Conservation (phyloP, 2,113 vertebrate genomes). For the human (Homo sapiens) region GRCh38 chr5:125113001-125113500, state of each 20-base stretch:
- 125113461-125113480: not conserved
- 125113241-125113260: not conserved
- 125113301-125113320: not conserved
- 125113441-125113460: not conserved
- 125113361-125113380: not conserved
- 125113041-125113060: not conserved
- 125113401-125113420: not conserved
- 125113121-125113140: not conserved
- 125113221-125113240: not conserved
- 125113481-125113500: not conserved
- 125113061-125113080: not conserved
- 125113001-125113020: not conserved
- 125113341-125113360: constrained; percentile 1
- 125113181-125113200: not conserved
- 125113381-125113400: not conserved
- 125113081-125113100: not conserved
- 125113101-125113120: not conserved
- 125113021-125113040: not conserved
- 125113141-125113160: not conserved
- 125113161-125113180: not conserved
- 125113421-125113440: constrained; percentile 22
- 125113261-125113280: not conserved
- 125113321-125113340: not conserved
- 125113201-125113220: not conserved
- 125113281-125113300: not conserved